Conservation (phyloP, 1,140 invertebrate species). For the Eriocheir sinensis region DNA sequence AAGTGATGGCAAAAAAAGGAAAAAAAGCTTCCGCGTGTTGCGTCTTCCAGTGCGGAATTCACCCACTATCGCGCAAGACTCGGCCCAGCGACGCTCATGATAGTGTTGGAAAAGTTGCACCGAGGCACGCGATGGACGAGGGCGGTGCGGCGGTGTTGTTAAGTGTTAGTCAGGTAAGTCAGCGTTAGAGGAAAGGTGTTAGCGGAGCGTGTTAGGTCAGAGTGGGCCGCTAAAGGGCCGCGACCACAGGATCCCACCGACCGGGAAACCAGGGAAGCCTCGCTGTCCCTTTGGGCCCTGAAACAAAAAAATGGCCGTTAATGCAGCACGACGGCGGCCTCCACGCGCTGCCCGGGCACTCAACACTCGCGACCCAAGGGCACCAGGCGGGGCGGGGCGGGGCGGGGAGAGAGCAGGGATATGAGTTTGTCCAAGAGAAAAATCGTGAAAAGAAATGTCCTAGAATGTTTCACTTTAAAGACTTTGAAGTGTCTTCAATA, state of each 20-base stretch:
- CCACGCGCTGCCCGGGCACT: neutral
- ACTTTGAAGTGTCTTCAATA: no score
- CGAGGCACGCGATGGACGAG: neutral
- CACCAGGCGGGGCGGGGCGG: neutral
- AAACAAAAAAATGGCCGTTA: slow-evolving; percentile 66
- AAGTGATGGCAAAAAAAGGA: neutral
- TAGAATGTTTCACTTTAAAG: no score
- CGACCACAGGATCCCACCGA: slow-evolving; percentile 58
- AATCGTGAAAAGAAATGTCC: no score
- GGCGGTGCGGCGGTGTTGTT: neutral
- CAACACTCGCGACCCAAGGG: no score
- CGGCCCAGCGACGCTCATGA: no score
- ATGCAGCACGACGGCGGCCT: neutral
- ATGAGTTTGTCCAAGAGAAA: no score
- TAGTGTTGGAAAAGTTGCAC: neutral
- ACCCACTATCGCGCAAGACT: no score
- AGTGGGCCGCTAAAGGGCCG: slow-evolving; percentile 46
- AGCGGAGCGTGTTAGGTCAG: slow-evolving; percentile 35
- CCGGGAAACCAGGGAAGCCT: slow-evolving; percentile 73
- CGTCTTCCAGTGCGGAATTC: no score
- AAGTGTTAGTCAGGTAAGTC: neutral
- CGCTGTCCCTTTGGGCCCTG: slow-evolving; percentile 66
- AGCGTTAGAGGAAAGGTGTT: slow-evolving; percentile 8
- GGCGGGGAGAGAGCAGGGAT: neutral
- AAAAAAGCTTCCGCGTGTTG: no score